These are phyloP conservation scores for Mus spicilegus DNA, from an alignment of 2,113 vertebrate species.

Conservation along the genomic window DNA sequence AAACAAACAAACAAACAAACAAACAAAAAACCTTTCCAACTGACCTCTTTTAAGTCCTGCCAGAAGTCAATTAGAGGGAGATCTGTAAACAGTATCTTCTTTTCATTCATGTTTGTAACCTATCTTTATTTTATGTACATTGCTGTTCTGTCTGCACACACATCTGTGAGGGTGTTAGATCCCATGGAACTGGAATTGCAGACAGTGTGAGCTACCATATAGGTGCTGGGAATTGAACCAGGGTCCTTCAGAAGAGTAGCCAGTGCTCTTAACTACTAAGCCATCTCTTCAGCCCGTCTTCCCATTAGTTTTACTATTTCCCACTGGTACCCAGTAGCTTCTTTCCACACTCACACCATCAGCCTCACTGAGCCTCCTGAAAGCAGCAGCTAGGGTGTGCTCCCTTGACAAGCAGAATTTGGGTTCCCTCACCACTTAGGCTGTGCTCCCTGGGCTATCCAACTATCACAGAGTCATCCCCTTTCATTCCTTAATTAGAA, in stretches of 20 bases:
- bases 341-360: neutral
- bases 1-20: neutral
- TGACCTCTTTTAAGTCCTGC: neutral
- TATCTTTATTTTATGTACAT: neutral
- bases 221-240: neutral
- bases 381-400: neutral
- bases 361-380: neutral
- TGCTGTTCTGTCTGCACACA: neutral
- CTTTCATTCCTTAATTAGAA: neutral
- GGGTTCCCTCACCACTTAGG: neutral
- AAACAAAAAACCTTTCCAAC: neutral
- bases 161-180: neutral
- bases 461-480: neutral
- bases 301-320: neutral
- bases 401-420: conserved; percentile 8
- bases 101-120: neutral
- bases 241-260: neutral
- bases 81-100: neutral
- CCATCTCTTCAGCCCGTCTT: neutral
- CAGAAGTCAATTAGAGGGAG: neutral
- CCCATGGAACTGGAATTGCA: neutral
- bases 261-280: neutral
- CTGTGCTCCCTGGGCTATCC: neutral
- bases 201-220: neutral
- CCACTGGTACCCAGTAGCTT: neutral